phyloP scores from a whole-genome alignment of 2,113 vertebrate species.

The Hemibagrus wyckioides region DNA sequence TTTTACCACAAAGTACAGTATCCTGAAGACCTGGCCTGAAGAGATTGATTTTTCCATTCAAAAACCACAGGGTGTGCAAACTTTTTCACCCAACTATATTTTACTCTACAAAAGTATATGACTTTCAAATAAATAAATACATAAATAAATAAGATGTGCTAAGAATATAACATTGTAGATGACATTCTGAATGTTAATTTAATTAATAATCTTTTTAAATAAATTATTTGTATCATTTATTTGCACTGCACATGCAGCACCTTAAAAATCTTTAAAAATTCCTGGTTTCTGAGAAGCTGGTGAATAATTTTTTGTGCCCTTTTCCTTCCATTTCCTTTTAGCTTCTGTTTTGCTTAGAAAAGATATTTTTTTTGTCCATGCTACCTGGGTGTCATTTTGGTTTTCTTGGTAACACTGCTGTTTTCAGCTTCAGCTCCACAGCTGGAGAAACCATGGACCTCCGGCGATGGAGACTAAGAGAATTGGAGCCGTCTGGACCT shows the following conservation, averaged over 20 bases:
- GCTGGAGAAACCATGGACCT: constrained; percentile 2
- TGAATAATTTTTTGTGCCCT: background rate
- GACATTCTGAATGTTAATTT: background rate
- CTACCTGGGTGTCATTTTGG: constrained; percentile 47
- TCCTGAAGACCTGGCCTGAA: background rate
- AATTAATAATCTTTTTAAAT: too few relatives aligned
- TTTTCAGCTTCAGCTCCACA: background rate
- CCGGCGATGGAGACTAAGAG: constrained; percentile 29
- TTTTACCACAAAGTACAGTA: background rate
- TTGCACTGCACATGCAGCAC: background rate
- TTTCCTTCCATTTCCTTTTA: background rate
- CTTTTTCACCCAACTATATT: background rate
- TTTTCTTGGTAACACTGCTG: constrained; percentile 19
- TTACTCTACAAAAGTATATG: background rate
- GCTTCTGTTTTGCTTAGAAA: background rate
- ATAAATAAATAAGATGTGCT: too few relatives aligned
- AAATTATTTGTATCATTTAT: too few relatives aligned
- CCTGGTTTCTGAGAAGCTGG: background rate
- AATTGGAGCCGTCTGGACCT: constrained; percentile 6
- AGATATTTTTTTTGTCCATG: background rate
- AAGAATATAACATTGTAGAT: background rate
- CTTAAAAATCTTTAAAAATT: background rate
- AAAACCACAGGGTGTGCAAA: background rate
- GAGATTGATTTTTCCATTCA: background rate
- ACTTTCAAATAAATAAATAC: too few relatives aligned